phyloP scores from a whole-genome alignment of 2,888 invertebrate genomes.

The Macrosoma leucophasiata region DNA sequence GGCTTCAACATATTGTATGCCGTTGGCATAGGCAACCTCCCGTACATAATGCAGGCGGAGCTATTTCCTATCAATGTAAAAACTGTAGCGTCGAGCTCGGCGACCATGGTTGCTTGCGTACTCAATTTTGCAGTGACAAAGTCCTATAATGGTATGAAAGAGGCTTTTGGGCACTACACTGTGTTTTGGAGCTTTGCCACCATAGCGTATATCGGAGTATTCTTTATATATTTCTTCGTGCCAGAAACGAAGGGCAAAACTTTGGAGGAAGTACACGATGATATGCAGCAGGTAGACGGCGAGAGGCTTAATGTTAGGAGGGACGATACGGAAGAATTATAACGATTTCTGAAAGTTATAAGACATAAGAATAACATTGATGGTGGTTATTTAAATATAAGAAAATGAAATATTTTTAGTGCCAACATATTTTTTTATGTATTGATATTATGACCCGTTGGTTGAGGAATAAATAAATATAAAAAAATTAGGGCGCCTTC shows the following conservation, averaged over 20 bases:
- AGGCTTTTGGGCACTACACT: constrained; percentile 72
- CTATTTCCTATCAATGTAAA: constrained; percentile 79
- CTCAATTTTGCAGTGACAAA: constrained; percentile 76
- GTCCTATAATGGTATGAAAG: constrained; percentile 74
- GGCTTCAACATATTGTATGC: constrained; percentile 77
- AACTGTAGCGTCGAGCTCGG: constrained; percentile 74
- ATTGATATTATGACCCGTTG: too few relatives aligned
- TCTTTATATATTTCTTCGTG: constrained; percentile 74
- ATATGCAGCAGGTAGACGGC: constrained; percentile 53
- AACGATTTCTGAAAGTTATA: constrained; percentile 1
- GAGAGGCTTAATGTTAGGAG: constrained; percentile 28
- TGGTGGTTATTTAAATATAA: too few relatives aligned
- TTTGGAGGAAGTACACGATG: constrained; percentile 75
- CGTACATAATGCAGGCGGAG: constrained; percentile 79
- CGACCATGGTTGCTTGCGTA: constrained; percentile 73
- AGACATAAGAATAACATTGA: too few relatives aligned
- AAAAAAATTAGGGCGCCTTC: constrained; percentile 33
- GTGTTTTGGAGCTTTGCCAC: constrained; percentile 76
- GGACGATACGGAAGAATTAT: constrained; percentile 7
- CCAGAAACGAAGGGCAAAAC: constrained; percentile 80
- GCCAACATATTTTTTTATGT: too few relatives aligned
- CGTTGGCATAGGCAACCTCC: constrained; percentile 75
- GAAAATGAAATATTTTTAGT: too few relatives aligned
- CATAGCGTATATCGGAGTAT: constrained; percentile 70
- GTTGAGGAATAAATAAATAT: too few relatives aligned